Evolutionary conservation across 2,113 vertebrate genomes (phyloP), one percentile per base, ranked within the genome.

Genomic region (Oostethus manadensis): DNA sequence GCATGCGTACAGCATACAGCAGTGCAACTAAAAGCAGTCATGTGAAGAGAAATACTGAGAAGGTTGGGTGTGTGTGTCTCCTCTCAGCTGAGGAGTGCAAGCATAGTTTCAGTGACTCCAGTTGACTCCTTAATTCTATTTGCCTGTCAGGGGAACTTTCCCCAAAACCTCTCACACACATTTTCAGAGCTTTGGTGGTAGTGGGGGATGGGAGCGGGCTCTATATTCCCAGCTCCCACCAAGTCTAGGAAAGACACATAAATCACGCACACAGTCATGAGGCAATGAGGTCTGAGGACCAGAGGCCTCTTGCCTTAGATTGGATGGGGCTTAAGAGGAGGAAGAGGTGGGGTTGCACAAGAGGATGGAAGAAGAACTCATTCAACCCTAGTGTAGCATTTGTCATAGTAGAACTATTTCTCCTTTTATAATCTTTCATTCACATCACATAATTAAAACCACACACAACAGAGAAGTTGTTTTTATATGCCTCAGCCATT

Each of bases 211-310:
- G 66, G 60, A 61, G 21, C 21, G 23, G 62, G 64, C 49, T 40
- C 43, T 21, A 58, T 48, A 60, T 61, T 76, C 65, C 63, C 59
- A 48, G 65, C 65, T 80, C 79, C 79, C 66, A 70, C 79, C 64
- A 75, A 76, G 77, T 74, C 74, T 75, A 81, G 80, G 85, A 75
- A 84, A 81, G 71, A 80, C 70, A 72, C 76, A 86, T 87, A 83
- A 87, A 87, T 87, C 87, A 81, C 60, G 64, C 53, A 56, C 58
- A 40, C 16, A 67, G 70, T 74, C 77, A 76, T 68, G 59, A 66
- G 38, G 73, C 44, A 38, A 59, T 56, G 68, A 73, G 73, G 60
- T 80, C 74, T 81, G 60, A 83, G 69, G 66, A 68, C 62, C 56
- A 35, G 80, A 62, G 69, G 78, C 60, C 62, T 69, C 56, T 54